These are phyloP conservation scores for Picathartes gymnocephalus DNA, from an alignment of 2,113 vertebrate species.

Conservation along the genomic window DNA sequence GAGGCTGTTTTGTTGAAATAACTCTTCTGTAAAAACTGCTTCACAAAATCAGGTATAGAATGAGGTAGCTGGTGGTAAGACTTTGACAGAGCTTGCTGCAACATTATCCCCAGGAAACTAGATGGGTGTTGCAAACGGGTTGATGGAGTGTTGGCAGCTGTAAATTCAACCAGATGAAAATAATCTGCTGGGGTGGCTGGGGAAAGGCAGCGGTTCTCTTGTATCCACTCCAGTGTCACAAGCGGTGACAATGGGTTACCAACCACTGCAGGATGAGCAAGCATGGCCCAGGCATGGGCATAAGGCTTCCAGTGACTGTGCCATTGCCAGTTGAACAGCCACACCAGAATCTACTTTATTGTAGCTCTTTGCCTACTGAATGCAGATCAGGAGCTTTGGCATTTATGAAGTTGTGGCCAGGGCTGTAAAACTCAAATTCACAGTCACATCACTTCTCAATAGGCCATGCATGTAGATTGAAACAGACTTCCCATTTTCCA, in stretches of 20 bases:
- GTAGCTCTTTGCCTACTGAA: not conserved
- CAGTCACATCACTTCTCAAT: not conserved
- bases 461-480: not conserved
- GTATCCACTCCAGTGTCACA: not conserved
- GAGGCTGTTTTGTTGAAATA: not conserved
- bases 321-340: not conserved
- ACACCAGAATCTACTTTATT: not conserved
- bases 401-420: not conserved
- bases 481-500: not conserved
- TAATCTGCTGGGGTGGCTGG: not conserved
- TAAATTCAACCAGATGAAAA: not conserved
- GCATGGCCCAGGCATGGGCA: rapidly evolving
- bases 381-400: not conserved
- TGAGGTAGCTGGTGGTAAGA: not conserved
- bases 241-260: not conserved
- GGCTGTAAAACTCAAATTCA: not conserved
- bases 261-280: not conserved
- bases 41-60: not conserved
- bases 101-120: not conserved
- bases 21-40: not conserved
- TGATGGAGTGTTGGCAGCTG: not conserved
- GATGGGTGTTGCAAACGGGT: not conserved
- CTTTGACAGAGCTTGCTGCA: not conserved
- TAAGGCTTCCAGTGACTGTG: rapidly evolving
- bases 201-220: not conserved